Conservation (phyloP, 2,797 vertebrate species). For the Tapirus indicus region DNA sequence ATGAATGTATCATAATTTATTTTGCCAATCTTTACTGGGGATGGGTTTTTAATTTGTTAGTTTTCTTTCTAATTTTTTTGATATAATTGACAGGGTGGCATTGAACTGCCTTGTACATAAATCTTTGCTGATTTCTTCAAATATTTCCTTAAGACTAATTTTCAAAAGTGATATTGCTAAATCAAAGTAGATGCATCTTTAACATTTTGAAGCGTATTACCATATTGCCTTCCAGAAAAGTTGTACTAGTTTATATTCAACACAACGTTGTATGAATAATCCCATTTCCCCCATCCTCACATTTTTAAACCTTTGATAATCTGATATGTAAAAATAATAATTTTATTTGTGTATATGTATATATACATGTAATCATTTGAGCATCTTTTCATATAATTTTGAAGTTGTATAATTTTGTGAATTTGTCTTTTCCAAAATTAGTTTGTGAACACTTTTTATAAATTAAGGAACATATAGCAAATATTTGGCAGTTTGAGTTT, state of each 20-base stretch:
- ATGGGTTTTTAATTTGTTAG: background rate
- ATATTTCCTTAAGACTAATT: constrained; percentile 15
- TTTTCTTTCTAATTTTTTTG: background rate
- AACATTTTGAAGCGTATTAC: background rate
- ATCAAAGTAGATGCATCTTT: background rate
- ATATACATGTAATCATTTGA: background rate
- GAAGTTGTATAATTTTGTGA: constrained; percentile 29
- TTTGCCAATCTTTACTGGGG: background rate
- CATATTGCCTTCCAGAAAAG: background rate
- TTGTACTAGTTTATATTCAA: background rate
- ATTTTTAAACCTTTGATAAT: constrained; percentile 12
- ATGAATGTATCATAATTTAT: background rate
- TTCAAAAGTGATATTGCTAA: background rate
- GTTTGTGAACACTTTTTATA: background rate
- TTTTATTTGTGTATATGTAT: background rate
- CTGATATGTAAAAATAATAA: background rate
- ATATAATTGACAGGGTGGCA: background rate
- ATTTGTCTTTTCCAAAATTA: constrained; percentile 29
- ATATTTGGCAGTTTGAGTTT: background rate
- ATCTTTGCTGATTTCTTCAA: background rate
- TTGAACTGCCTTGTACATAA: background rate
- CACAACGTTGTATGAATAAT: background rate
- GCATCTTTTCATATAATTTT: background rate
- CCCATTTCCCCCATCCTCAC: background rate
- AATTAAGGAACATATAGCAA: background rate